Conservation (phyloP, 2,113 vertebrate genomes). For the Brachyhypopomus gauderio region DNA sequence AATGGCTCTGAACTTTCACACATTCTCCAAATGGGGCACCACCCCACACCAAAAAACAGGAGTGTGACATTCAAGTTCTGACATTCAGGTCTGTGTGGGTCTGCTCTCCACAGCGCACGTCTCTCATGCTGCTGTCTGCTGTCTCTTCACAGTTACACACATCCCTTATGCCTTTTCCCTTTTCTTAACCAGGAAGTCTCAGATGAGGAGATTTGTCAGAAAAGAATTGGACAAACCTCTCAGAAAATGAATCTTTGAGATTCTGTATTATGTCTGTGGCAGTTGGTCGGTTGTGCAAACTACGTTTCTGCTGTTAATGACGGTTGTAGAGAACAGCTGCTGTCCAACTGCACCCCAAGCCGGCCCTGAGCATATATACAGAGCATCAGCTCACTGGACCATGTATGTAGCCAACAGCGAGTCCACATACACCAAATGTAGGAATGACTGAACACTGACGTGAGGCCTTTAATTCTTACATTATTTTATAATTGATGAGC, state of each 20-base stretch:
- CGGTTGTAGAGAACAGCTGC: background rate
- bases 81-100: background rate
- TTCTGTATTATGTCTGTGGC: background rate
- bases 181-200: too few relatives aligned
- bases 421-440: too few relatives aligned
- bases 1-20: slow-evolving; percentile 18
- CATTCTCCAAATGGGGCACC: background rate
- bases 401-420: too few relatives aligned
- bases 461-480: too few relatives aligned
- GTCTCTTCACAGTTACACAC: background rate
- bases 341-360: too few relatives aligned
- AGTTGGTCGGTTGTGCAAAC: background rate
- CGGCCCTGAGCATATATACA: too few relatives aligned
- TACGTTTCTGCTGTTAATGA: background rate
- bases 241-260: background rate
- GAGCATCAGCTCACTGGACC: too few relatives aligned
- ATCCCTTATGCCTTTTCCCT: background rate
- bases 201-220: background rate
- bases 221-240: background rate
- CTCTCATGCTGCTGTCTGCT: background rate
- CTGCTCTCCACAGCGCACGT: background rate
- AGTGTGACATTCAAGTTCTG: slow-evolving; percentile 23
- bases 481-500: too few relatives aligned
- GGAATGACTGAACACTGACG: too few relatives aligned
- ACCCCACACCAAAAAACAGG: background rate